Evolutionary conservation across 37 sponge, comb jelly and placozoan species (phyloP).

Genomic region (Chondrilla cf. caribensis): DNA sequence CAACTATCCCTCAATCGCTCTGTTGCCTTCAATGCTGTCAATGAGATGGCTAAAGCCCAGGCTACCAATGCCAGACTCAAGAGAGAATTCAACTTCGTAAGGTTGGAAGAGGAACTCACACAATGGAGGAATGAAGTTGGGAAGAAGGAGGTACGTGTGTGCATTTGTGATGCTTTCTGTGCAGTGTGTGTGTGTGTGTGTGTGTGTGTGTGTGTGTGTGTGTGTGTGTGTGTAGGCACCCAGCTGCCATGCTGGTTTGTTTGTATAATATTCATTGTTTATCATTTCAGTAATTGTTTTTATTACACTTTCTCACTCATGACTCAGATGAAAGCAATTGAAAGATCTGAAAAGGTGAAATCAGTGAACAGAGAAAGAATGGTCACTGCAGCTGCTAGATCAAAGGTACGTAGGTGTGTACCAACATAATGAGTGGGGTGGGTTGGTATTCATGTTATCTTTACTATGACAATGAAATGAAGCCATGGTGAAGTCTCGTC

Average conservation of each 20-base stretch:
- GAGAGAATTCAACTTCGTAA: slow-evolving; percentile 53
- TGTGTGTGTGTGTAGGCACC: neutral
- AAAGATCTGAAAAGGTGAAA: slow-evolving; percentile 32
- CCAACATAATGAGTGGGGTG: neutral
- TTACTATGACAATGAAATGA: no score
- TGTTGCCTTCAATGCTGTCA: slow-evolving; percentile 26
- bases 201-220: slow-evolving; percentile 10
- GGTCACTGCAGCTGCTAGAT: slow-evolving; percentile 24
- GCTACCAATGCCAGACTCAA: slow-evolving; percentile 45
- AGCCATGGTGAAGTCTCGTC: no score
- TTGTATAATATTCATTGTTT: no score
- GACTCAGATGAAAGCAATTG: slow-evolving; percentile 19
- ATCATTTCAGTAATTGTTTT: neutral
- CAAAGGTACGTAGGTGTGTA: slow-evolving; percentile 23
- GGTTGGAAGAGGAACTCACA: slow-evolving; percentile 26
- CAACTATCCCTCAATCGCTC: slow-evolving; percentile 10
- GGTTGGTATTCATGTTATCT: no score
- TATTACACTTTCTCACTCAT: no score
- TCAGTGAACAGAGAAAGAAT: slow-evolving; percentile 26
- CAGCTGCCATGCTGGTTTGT: no score
- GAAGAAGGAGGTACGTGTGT: slow-evolving; percentile 10
- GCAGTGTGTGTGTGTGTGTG: slow-evolving; percentile 13
- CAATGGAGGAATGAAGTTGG: slow-evolving; percentile 30
- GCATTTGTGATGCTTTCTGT: neutral
- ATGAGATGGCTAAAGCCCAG: slow-evolving; percentile 37